Evolutionary conservation across 2,888 invertebrate species (phyloP).

Genomic region (Diarsia dahlii): DNA sequence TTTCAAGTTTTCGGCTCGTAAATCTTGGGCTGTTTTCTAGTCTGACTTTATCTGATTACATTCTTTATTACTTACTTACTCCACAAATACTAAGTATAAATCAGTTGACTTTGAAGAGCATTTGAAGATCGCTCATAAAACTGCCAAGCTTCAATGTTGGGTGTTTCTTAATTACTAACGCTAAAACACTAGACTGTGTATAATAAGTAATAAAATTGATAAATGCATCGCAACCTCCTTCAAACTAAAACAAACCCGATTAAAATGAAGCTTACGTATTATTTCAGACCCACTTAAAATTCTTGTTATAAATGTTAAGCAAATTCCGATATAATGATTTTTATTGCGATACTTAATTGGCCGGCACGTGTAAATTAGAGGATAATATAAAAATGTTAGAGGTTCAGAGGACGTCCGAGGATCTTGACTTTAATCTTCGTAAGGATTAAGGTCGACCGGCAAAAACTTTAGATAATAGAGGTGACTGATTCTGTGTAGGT

Average conservation of each 20-base stretch:
- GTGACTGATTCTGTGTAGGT: constrained; percentile 63
- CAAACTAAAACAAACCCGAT: constrained; percentile 51
- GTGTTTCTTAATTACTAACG: constrained; percentile 64
- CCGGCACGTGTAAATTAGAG: constrained; percentile 85
- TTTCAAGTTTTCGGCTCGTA: constrained; percentile 24
- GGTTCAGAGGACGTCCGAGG: constrained; percentile 76
- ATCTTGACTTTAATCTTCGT: constrained; percentile 77
- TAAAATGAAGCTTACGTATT: constrained; percentile 58
- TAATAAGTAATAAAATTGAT: constrained; percentile 30
- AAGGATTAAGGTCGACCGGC: constrained; percentile 76
- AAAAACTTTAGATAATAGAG: constrained; percentile 75
- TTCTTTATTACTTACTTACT: constrained; percentile 17
- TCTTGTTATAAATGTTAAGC: constrained; percentile 71
- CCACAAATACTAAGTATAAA: neutral
- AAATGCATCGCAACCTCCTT: constrained; percentile 21
- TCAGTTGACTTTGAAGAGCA: constrained; percentile 30
- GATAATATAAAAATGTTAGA: constrained; percentile 77
- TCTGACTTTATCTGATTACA: neutral
- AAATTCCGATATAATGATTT: constrained; percentile 76
- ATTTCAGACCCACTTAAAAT: constrained; percentile 71
- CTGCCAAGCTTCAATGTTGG: neutral
- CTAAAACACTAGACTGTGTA: constrained; percentile 18
- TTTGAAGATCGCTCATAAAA: constrained; percentile 27
- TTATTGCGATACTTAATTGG: constrained; percentile 83
- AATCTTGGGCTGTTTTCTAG: constrained; percentile 17